Conservation (phyloP, 2,113 vertebrate genomes). For the Apodemus speciosus region DNA sequence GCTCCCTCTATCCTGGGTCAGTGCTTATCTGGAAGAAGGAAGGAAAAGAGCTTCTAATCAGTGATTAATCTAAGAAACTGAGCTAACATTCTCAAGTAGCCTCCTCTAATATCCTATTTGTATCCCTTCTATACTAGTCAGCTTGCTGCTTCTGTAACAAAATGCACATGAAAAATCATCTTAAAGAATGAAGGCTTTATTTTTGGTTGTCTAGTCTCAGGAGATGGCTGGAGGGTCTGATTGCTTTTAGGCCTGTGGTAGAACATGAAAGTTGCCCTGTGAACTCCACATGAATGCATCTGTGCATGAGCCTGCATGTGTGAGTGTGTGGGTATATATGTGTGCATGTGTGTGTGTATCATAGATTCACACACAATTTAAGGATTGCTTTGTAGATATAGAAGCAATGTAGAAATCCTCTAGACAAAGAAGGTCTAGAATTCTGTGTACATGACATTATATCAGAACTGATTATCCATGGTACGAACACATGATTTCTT, state of each 20-base stretch:
- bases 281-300: not conserved
- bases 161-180: not conserved
- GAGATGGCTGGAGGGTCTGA: fast-evolving
- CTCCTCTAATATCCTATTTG: not conserved
- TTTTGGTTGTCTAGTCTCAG: not conserved
- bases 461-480: too few relatives aligned
- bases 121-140: not conserved
- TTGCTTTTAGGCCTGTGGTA: not conserved
- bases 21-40: not conserved
- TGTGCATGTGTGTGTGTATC: too few relatives aligned
- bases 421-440: too few relatives aligned
- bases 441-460: too few relatives aligned
- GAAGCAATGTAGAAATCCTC: too few relatives aligned
- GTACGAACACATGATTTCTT: not conserved
- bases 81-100: not conserved
- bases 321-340: too few relatives aligned
- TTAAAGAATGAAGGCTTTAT: not conserved
- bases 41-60: not conserved
- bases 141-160: not conserved
- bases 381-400: too few relatives aligned
- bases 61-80: not conserved
- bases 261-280: too few relatives aligned
- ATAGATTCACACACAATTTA: too few relatives aligned
- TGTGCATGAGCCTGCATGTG: not conserved
- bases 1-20: not conserved